A percentile compares a stretch with the other conserved stretches of the same genome.
These are phyloP conservation scores for Atopsyche davidsoni DNA, from an alignment of 1,140 invertebrate genomes.

Conservation along the genomic window DNA sequence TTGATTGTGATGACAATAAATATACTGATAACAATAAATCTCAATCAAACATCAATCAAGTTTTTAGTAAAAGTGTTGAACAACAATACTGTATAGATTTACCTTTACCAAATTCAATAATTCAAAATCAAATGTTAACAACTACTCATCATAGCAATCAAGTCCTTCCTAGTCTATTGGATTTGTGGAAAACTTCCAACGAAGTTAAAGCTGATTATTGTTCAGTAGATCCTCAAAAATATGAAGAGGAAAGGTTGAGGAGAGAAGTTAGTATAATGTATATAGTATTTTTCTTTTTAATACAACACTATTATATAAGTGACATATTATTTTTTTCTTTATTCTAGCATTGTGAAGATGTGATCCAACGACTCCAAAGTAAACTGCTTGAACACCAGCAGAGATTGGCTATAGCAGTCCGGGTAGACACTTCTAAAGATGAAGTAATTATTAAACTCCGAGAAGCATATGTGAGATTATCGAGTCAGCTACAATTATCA, in stretches of 20 bases:
- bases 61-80: no score
- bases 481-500: constrained; percentile 11
- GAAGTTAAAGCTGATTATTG: constrained; percentile 5
- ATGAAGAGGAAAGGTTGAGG: constrained; percentile 71
- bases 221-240: constrained; percentile 40
- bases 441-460: constrained; percentile 57
- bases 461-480: constrained; percentile 43
- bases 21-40: no score
- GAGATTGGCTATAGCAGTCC: constrained; percentile 67
- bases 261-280: constrained; percentile 51
- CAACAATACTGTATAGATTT: no score
- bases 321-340: constrained; percentile 14
- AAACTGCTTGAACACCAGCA: constrained; percentile 69
- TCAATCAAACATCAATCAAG: no score
- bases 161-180: constrained; percentile 15
- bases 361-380: constrained; percentile 67
- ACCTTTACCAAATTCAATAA: no score
- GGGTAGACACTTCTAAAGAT: constrained; percentile 70
- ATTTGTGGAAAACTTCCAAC: constrained; percentile 14
- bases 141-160: no score
- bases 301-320: background rate
- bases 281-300: constrained; percentile 15
- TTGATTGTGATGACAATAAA: no score
- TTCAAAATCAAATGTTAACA: no score
- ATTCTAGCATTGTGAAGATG: constrained; percentile 67